These are phyloP conservation scores for Gymnocephalus cernua DNA, from an alignment of 2,113 vertebrate genomes.

Conservation along the genomic window DNA sequence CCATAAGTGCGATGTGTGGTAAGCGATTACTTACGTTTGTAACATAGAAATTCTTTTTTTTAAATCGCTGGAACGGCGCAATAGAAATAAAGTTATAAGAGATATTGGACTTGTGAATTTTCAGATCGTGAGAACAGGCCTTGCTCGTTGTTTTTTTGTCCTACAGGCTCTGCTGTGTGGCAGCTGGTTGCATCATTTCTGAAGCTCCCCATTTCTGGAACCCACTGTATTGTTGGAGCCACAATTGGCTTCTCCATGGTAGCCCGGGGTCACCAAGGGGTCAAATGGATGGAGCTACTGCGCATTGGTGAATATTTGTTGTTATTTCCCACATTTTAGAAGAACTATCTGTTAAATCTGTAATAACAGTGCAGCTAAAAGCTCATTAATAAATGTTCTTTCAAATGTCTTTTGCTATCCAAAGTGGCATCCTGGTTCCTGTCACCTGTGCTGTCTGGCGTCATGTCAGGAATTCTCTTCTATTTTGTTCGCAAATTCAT, in stretches of 20 bases:
- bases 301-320: conserved; percentile 88
- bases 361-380: background rate
- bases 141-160: conserved; percentile 43
- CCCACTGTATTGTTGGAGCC: conserved; percentile 97
- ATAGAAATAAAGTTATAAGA: background rate
- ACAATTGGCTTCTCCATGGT: conserved; percentile 96
- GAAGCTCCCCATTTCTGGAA: conserved; percentile 97
- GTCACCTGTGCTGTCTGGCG: conserved; percentile 94
- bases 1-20: conserved; percentile 94
- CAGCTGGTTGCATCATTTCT: conserved; percentile 94
- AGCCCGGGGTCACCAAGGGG: conserved; percentile 89
- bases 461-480: conserved; percentile 96
- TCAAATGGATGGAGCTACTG: conserved; percentile 94
- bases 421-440: conserved; percentile 97
- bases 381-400: background rate
- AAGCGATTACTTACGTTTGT: conserved; percentile 54
- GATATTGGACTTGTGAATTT: background rate
- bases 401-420: conserved; percentile 37
- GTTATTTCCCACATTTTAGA: background rate
- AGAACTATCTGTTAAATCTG: background rate
- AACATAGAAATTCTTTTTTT: background rate
- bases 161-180: conserved; percentile 95
- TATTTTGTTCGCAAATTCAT: conserved; percentile 92
- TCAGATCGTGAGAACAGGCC: background rate
- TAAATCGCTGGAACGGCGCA: background rate